Percentiles rank a stretch among this genome's conserved stretches.
phyloP scores from a whole-genome alignment of 2,113 vertebrate species.

The Psilopsiagon aurifrons region DNA sequence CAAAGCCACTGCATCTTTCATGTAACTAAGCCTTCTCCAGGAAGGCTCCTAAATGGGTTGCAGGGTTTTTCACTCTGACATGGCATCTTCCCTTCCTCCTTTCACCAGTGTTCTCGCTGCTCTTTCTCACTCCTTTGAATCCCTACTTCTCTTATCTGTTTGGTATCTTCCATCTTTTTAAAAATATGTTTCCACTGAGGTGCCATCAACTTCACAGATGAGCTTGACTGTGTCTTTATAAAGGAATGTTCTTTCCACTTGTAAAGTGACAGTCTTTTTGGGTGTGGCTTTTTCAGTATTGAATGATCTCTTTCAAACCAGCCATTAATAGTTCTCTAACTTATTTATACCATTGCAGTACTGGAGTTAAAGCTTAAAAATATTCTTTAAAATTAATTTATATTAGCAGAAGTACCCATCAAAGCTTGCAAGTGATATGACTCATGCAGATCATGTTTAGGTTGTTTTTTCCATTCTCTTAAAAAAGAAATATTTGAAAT shows the following conservation, averaged over 20 bases:
- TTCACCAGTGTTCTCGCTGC: not conserved
- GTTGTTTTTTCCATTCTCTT: not conserved
- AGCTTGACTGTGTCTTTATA: not conserved
- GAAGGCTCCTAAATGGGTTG: fast-evolving
- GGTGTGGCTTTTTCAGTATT: fast-evolving
- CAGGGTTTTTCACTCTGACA: not conserved
- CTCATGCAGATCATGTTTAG: not conserved
- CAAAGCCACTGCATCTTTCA: not conserved
- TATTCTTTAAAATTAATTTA: not conserved
- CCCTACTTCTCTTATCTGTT: not conserved
- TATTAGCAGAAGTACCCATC: not conserved
- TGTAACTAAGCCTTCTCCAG: not conserved
- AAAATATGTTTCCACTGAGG: not conserved
- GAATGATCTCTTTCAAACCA: not conserved
- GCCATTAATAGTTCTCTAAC: not conserved
- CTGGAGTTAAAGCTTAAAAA: not conserved
- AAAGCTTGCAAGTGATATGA: not conserved
- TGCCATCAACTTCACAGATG: not conserved
- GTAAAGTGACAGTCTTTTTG: not conserved
- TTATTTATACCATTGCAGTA: not conserved
- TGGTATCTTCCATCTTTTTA: not conserved
- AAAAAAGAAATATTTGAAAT: not conserved
- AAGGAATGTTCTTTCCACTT: not conserved
- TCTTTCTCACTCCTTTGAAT: not conserved
- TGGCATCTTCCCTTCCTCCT: not conserved